Conservation (phyloP, 2,113 vertebrate species). For the Eolophus roseicapilla region DNA sequence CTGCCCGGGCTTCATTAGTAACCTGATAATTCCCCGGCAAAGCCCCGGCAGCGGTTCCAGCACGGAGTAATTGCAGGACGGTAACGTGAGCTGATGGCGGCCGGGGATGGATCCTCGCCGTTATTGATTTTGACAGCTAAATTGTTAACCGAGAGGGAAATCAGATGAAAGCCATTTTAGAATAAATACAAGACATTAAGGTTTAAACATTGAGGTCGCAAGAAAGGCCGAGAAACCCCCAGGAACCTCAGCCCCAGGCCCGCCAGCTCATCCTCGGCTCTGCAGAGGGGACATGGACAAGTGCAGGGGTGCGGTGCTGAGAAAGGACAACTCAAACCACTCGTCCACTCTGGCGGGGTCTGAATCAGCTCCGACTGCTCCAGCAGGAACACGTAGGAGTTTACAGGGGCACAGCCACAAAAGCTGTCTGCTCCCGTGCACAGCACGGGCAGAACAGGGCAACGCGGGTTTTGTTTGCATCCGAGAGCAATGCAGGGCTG, state of each 20-base stretch:
- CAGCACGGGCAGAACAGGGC: rapidly evolving
- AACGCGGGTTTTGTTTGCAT: rapidly evolving
- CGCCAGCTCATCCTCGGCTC: background rate
- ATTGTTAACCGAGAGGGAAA: slow-evolving; percentile 74
- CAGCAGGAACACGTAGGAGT: background rate
- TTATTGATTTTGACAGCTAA: slow-evolving; percentile 81
- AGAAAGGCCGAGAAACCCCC: slow-evolving; percentile 29
- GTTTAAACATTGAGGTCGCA: slow-evolving; percentile 64
- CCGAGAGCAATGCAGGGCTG: rapidly evolving
- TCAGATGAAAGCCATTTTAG: slow-evolving; percentile 79
- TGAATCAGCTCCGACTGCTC: background rate
- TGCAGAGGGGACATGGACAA: background rate
- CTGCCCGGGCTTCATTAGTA: slow-evolving; percentile 68
- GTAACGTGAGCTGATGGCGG: slow-evolving; percentile 78
- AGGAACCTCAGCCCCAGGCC: background rate
- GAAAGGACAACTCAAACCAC: background rate
- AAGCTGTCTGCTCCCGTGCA: background rate
- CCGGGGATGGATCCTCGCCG: slow-evolving; percentile 66
- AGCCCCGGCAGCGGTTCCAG: slow-evolving; percentile 68
- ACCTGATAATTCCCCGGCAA: slow-evolving; percentile 74
- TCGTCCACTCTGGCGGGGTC: background rate
- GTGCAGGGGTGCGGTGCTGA: background rate
- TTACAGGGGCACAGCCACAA: background rate
- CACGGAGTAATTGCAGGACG: slow-evolving; percentile 72
- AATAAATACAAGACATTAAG: slow-evolving; percentile 73